Evolutionary conservation across 2,888 invertebrate genomes (phyloP).

Genomic region (Ichneumoninae sp.): DNA sequence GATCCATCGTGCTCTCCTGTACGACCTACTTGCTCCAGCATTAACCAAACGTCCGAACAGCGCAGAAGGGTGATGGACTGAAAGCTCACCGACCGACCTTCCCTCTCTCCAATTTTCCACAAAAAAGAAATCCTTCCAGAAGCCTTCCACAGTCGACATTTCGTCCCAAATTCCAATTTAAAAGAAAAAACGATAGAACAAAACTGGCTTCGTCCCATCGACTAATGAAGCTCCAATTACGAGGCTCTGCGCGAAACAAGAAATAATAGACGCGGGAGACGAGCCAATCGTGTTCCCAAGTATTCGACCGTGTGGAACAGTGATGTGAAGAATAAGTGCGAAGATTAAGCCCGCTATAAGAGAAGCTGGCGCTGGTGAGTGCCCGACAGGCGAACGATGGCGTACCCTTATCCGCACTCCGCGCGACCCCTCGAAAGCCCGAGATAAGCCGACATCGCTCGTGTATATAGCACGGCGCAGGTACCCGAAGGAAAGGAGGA

Average conservation of each 20-base stretch:
- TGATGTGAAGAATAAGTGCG: slow-evolving; percentile 64
- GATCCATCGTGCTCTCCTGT: slow-evolving; percentile 72
- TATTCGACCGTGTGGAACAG: slow-evolving; percentile 58
- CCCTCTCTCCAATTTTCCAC: slow-evolving; percentile 28
- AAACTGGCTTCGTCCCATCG: background rate
- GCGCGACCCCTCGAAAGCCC: slow-evolving; percentile 68
- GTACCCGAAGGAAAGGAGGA: slow-evolving; percentile 71
- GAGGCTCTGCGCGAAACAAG: slow-evolving; percentile 10
- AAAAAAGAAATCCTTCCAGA: slow-evolving; percentile 11
- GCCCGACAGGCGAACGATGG: slow-evolving; percentile 51
- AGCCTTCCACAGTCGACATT: slow-evolving; percentile 46
- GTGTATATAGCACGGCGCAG: slow-evolving; percentile 1
- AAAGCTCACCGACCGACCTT: slow-evolving; percentile 68
- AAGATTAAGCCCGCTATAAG: slow-evolving; percentile 70
- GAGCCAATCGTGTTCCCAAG: slow-evolving; percentile 49
- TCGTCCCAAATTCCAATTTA: slow-evolving; percentile 30
- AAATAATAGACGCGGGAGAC: slow-evolving; percentile 32
- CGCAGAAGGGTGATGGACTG: slow-evolving; percentile 52
- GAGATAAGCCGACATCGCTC: slow-evolving; percentile 70
- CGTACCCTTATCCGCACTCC: slow-evolving; percentile 59
- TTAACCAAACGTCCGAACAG: slow-evolving; percentile 40
- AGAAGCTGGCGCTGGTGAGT: slow-evolving; percentile 48
- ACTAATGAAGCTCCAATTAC: slow-evolving; percentile 35
- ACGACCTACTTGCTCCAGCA: slow-evolving; percentile 62
- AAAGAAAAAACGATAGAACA: slow-evolving; percentile 11